phyloP scores from a whole-genome alignment of 35 echinoderm and acorn worm species.

The Apostichopus parvimensis region DNA sequence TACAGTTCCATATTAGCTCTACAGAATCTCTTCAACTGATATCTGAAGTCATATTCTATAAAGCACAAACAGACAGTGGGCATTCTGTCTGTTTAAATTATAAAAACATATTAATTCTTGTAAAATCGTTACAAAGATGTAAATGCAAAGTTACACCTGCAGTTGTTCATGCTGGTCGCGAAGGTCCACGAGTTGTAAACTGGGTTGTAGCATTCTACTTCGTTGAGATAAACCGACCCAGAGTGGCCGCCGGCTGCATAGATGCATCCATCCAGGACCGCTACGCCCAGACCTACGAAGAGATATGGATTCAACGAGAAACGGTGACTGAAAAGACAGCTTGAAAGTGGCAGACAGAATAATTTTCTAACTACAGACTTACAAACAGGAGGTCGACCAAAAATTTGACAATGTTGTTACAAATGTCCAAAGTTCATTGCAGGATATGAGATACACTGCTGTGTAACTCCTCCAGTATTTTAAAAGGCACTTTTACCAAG shows the following conservation, averaged over 20 bases:
- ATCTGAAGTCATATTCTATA: too few species aligned
- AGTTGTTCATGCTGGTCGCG: constrained; percentile 78
- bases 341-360: too few species aligned
- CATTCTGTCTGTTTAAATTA: too few species aligned
- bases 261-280: constrained; percentile 76
- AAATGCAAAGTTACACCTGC: constrained; percentile 96
- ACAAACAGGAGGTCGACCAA: not conserved
- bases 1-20: too few species aligned
- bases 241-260: constrained; percentile 97
- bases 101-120: too few species aligned
- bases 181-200: constrained; percentile 73
- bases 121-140: constrained; percentile 53
- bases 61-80: too few species aligned
- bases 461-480: too few species aligned
- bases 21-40: too few species aligned
- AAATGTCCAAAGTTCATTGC: too few species aligned
- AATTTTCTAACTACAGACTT: too few species aligned
- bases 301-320: not conserved
- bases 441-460: too few species aligned
- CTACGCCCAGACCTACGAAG: constrained; percentile 81
- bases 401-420: not conserved
- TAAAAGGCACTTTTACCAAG: too few species aligned
- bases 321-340: not conserved
- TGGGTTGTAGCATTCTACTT: constrained; percentile 81
- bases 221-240: constrained; percentile 85